Percentiles rank a stretch among this genome's conserved stretches.
Conservation (phyloP, 2,113 vertebrate species). For the Heptranchias perlo region DNA sequence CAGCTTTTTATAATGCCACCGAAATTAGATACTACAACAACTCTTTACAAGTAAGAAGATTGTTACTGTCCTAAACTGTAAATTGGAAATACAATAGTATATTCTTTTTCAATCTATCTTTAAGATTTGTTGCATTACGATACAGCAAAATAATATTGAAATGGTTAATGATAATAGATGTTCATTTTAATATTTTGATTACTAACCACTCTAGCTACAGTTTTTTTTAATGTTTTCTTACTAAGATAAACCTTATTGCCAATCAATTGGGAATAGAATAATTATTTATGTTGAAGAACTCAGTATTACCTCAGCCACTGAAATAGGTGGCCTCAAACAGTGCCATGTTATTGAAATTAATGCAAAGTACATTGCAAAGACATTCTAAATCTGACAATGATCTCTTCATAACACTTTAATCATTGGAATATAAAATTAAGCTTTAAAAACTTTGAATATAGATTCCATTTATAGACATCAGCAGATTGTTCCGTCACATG, state of each 20-base stretch:
- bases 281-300: not conserved
- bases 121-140: not conserved
- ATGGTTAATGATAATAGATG: not conserved
- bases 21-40: not conserved
- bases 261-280: not conserved
- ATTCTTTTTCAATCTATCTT: not conserved
- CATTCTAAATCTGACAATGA: not conserved
- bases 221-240: not conserved
- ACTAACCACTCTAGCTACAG: not conserved
- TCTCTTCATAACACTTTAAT: not conserved
- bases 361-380: not conserved
- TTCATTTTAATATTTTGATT: not conserved
- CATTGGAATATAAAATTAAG: not conserved
- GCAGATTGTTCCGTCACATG: not conserved
- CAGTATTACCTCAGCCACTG: too few relatives aligned
- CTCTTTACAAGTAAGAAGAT: slow-evolving; percentile 7
- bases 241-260: not conserved
- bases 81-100: not conserved
- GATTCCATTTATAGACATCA: not conserved
- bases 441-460: not conserved
- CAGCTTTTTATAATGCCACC: not conserved
- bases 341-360: not conserved
- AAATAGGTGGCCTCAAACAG: not conserved
- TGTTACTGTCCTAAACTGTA: not conserved
- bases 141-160: not conserved